Conservation (phyloP, 1,140 invertebrate species). For the Planococcus citri region DNA sequence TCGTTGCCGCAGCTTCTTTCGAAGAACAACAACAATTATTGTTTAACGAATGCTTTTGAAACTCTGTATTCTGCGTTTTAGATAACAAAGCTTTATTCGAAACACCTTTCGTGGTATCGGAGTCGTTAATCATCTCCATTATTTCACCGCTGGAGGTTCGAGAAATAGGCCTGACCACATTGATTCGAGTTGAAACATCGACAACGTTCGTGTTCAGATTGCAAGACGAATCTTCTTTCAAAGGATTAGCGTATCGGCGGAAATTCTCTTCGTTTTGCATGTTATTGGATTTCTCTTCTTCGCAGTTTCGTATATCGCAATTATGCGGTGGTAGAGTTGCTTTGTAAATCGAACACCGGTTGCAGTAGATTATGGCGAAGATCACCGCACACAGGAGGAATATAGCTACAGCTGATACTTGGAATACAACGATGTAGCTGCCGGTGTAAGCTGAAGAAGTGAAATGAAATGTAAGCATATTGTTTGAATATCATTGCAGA, state of each 20-base stretch:
- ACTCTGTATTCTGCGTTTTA: constrained; percentile 60
- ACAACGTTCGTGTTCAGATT: constrained; percentile 28
- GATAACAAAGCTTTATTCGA: constrained; percentile 45
- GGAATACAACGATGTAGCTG: constrained; percentile 37
- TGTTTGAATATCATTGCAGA: no score
- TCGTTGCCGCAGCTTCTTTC: not conserved
- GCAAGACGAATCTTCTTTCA: constrained; percentile 37
- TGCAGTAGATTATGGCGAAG: constrained; percentile 37
- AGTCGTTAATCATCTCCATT: constrained; percentile 48
- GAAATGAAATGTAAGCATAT: not conserved
- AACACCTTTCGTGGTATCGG: constrained; percentile 30
- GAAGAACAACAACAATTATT: not conserved
- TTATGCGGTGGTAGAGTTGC: constrained; percentile 36
- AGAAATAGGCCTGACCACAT: constrained; percentile 45
- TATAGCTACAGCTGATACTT: constrained; percentile 41
- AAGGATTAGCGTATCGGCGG: constrained; percentile 47
- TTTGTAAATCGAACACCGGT: constrained; percentile 35
- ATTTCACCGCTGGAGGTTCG: constrained; percentile 40
- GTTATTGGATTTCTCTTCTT: constrained; percentile 78
- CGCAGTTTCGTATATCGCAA: constrained; percentile 38
- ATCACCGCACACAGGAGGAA: constrained; percentile 36
- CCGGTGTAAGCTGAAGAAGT: constrained; percentile 26
- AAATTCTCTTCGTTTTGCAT: constrained; percentile 80
- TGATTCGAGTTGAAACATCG: constrained; percentile 35
- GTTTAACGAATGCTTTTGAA: constrained; percentile 41